Evolutionary conservation across 2,797 vertebrate species (phyloP), one percentile per base, ranked within the genome.

Genomic region (Melanotaenia parkinsoni): DNA sequence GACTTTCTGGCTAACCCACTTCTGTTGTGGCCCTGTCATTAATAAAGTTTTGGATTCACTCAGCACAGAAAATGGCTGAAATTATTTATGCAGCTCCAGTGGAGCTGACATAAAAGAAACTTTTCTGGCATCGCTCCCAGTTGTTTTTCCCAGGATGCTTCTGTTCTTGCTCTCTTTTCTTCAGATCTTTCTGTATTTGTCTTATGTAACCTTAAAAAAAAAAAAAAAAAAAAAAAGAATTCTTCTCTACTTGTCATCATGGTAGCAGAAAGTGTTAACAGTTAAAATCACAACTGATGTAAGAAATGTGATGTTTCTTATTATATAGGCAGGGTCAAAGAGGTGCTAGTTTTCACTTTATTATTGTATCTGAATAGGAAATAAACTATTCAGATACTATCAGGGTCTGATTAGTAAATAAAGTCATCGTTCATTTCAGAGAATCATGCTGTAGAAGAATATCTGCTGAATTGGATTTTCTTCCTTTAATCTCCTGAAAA

Each of bases 81-180:
- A 76, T 80, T 79, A 83, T 86, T 85, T 64, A 86, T 86, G 72
- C 43, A 45, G 67, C 65, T 86, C 84, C 79, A 84, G 59, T 80
- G 90, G 85, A 77, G 85, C 72, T 79, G 72, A 84, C 76, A 89
- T 89, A 60, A 91, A 90, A 90, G 78, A 81, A 71, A 76, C 76
- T 84, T 84, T 88, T 45, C 77, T 91, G 75, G 80, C 83, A 70
- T 74, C 74, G 59, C 58, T 81, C 62, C 60, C 14, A 4, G 30
- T 76, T 16, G 10, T 67, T 77, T 81, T 71, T 57, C 59, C 76
- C 80, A 72, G 74, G 85, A 87, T 82, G 71, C 72, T 76, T 76
- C 76, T 90, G 69, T 85, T 85, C 62, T 74, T 16, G 63, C 63
- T 56, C 26, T 35, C 33, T 32, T 67, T 70, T 78, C 22, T 67